Evolutionary conservation across 2,888 invertebrate genomes (phyloP), one percentile per base, ranked within the genome.

Genomic region (Eristalinus sepulchralis): DNA sequence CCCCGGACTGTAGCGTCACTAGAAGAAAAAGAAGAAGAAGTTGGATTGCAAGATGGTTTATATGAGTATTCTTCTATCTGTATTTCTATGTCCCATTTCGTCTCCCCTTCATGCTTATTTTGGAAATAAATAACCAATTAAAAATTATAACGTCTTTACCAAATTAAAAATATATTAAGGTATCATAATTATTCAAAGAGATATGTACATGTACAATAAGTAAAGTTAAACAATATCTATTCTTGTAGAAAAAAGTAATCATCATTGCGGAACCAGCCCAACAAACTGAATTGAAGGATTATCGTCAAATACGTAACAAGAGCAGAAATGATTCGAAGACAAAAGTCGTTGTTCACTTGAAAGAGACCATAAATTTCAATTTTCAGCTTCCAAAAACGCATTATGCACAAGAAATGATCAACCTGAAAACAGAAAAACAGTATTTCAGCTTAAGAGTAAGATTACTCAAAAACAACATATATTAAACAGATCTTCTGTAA

Each of bases 281-380:
- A 11, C 27, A 78, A 17, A 17, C 55, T 20, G 10, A 63, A 78
- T 13, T 78, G 77, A 20, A 70, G 24, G 4, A 70, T 17, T 17
- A 78, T 57, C 1, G 77, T 78, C 20, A 78, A 55, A 59, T 70
- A 78, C 5, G 55, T 27, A 0, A 57, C 36, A 27, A 70, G 1
- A 9, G 22, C 20, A 1, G 77, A 78, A 3, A 78, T n/a, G n/a
- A 55, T 36, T 4, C 17, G 31, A 11, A 78, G 53, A 22, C 68
- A 63, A 1, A 78, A n/a, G 10, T 68, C 55, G 27, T 78, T 78
- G 53, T 70, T 57, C 9, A 70, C 13, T 27, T 36, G 24, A 70
- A 78, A 78, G 2, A 78, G 11, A 27, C 77, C 77, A 78, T 70
- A 70, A 8, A 78, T 34, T 1, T 55, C 36, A 1, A 70, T 55